phyloP scores from a whole-genome alignment of 2,888 invertebrate genomes.

The Petrolisthes cinctipes region DNA sequence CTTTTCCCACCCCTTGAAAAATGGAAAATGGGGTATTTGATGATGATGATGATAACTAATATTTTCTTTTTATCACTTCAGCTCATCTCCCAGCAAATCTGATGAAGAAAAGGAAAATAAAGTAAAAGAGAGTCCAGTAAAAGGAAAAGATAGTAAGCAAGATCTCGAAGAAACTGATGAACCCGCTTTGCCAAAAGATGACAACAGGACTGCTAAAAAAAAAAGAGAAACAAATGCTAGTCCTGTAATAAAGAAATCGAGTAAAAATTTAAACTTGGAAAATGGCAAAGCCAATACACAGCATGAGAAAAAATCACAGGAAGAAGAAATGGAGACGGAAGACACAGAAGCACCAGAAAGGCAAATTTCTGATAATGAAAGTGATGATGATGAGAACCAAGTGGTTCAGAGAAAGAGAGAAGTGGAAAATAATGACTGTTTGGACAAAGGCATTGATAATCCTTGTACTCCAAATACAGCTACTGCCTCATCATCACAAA shows the following conservation, averaged over 20 bases:
- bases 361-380: too few relatives aligned
- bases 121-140: background rate
- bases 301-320: background rate
- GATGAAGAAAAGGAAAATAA: constrained; percentile 49
- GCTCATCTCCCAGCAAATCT: constrained; percentile 23
- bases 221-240: too few relatives aligned
- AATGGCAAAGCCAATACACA: background rate
- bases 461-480: constrained; percentile 6
- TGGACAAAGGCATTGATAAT: background rate
- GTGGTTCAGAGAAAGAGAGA: background rate
- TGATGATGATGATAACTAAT: too few relatives aligned
- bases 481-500: background rate
- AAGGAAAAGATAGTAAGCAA: too few relatives aligned
- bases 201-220: too few relatives aligned
- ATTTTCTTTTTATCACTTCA: background rate
- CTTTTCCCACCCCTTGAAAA: too few relatives aligned
- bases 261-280: background rate
- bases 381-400: background rate
- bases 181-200: too few relatives aligned
- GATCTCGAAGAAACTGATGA: too few relatives aligned
- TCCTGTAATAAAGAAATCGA: too few relatives aligned
- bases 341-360: background rate
- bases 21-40: background rate
- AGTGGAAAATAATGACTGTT: background rate
- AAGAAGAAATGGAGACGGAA: constrained; percentile 12